A percentile compares a stretch with the other conserved stretches of the same genome.
phyloP scores from a whole-genome alignment of 2,888 invertebrate genomes.

The Eremobia ochroleuca region DNA sequence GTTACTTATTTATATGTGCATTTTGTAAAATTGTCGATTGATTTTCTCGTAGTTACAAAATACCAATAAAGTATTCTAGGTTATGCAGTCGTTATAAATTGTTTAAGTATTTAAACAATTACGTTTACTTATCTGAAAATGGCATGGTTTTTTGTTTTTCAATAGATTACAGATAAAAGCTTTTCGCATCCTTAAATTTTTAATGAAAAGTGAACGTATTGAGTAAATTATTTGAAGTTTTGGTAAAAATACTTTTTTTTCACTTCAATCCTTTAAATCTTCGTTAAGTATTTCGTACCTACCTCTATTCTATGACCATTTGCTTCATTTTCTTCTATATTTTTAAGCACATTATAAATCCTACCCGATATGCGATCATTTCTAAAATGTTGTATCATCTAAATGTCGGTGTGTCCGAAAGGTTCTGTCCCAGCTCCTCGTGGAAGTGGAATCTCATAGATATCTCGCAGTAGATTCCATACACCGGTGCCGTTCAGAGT shows the following conservation, averaged over 20 bases:
- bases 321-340: neutral
- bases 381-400: conserved; percentile 35
- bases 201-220: conserved; percentile 4
- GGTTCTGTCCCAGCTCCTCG: conserved; percentile 74
- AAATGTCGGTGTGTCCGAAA: conserved; percentile 61
- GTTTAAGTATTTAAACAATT: neutral
- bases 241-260: neutral
- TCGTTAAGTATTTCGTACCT: neutral
- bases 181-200: conserved; percentile 15
- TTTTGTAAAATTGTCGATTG: neutral
- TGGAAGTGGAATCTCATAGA: conserved; percentile 83
- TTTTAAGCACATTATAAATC: neutral
- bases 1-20: neutral
- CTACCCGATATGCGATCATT: neutral
- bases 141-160: conserved; percentile 11
- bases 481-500: conserved; percentile 74
- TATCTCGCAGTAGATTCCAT: conserved; percentile 83
- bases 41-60: neutral
- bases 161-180: conserved; percentile 17
- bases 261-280: neutral
- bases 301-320: neutral
- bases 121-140: neutral
- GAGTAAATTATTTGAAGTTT: neutral
- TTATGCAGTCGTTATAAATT: neutral
- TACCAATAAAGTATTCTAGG: neutral